These are phyloP conservation scores for Colletes latitarsis DNA, from an alignment of 1,140 invertebrate genomes.

Conservation along the genomic window DNA sequence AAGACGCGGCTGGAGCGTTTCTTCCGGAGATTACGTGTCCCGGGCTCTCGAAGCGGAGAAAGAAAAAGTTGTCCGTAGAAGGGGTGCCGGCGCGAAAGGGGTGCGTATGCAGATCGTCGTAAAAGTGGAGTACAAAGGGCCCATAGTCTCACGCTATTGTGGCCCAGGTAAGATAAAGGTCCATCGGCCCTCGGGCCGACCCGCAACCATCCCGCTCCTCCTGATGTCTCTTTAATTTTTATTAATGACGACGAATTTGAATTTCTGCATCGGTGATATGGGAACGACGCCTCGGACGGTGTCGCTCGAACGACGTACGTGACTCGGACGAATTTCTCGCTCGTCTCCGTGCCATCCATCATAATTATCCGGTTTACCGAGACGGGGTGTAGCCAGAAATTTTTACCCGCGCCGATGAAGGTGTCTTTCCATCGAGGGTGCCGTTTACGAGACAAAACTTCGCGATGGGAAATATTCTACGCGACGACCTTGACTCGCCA, in stretches of 20 bases:
- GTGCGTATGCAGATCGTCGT: conserved; percentile 76
- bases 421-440: neutral
- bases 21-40: conserved; percentile 48
- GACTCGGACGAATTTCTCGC: conserved; percentile 33
- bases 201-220: conserved; percentile 41
- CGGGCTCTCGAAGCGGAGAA: conserved; percentile 1
- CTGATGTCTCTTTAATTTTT: conserved; percentile 82
- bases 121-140: conserved; percentile 78
- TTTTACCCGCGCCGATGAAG: conserved; percentile 15
- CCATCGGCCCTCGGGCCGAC: conserved; percentile 56
- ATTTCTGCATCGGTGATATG: conserved; percentile 81
- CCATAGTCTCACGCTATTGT: conserved; percentile 81
- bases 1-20: conserved; percentile 33
- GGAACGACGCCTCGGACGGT: conserved; percentile 67
- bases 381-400: conserved; percentile 49
- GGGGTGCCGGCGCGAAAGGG: conserved; percentile 51
- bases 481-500: no score
- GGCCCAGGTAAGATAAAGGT: conserved; percentile 80
- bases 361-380: conserved; percentile 72
- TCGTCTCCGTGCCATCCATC: conserved; percentile 69
- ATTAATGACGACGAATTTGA: conserved; percentile 81
- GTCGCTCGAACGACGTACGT: conserved; percentile 7
- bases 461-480: no score
- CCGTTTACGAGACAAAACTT: no score
- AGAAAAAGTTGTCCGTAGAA: conserved; percentile 8